Percentiles rank a stretch among this genome's conserved stretches.
These are phyloP conservation scores for Kobus ellipsiprymnus DNA, from an alignment of 2,113 vertebrate species.

Conservation along the genomic window DNA sequence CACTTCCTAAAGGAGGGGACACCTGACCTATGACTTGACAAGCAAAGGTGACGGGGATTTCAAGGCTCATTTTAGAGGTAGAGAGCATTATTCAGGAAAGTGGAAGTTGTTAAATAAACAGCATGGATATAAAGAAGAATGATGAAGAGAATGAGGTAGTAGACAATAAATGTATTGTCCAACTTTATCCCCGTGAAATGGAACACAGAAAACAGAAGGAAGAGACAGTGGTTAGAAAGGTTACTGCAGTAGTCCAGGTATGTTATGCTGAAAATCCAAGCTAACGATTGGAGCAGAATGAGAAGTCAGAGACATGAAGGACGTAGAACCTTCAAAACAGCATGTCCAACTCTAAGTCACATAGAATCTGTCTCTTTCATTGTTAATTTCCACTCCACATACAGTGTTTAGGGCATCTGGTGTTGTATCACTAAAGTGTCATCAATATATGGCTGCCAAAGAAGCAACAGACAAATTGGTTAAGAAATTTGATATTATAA, in stretches of 20 bases:
- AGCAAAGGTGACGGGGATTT: background rate
- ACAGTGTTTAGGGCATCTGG: background rate
- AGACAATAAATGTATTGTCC: background rate
- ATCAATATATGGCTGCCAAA: background rate
- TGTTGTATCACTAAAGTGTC: background rate
- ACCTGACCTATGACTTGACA: background rate
- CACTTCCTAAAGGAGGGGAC: background rate
- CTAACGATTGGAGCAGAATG: background rate
- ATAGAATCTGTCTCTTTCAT: background rate
- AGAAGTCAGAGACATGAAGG: background rate
- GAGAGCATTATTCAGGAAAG: background rate
- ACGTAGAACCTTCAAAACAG: background rate
- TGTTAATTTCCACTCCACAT: background rate
- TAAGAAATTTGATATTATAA: background rate
- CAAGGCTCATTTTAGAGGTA: background rate
- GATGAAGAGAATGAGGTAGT: background rate
- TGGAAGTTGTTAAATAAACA: background rate
- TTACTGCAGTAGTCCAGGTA: background rate
- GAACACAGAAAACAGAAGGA: background rate
- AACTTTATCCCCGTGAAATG: background rate
- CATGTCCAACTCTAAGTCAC: background rate
- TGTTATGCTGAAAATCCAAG: background rate
- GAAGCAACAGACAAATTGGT: background rate
- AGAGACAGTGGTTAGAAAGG: background rate
- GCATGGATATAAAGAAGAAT: background rate